phyloP scores from a whole-genome alignment of 1,140 invertebrate species.

The Nasonia vitripennis region DNA sequence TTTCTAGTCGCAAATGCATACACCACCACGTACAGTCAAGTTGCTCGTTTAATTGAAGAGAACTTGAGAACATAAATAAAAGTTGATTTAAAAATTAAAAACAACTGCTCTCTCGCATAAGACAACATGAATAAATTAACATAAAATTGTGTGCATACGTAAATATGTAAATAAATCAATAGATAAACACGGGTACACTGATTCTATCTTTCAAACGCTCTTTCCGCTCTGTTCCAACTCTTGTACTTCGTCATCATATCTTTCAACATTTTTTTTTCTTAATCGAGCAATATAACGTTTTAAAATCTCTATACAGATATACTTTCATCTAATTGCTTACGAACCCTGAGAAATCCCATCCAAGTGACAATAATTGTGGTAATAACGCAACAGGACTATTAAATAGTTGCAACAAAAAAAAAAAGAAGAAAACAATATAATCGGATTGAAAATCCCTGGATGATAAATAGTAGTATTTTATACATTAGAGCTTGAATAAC shows the following conservation, averaged over 20 bases:
- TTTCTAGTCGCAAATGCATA: background rate
- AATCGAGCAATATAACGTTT: conserved; percentile 26
- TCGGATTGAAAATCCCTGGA: conserved; percentile 9
- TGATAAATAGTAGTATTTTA: conserved; percentile 28
- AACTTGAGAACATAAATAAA: background rate
- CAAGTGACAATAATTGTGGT: conserved; percentile 8
- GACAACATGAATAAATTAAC: conserved; percentile 15
- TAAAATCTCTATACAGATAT: conserved; percentile 34
- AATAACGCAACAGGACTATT: conserved; percentile 7
- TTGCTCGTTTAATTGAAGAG: background rate
- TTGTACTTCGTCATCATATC: conserved; percentile 26
- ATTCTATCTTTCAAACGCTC: conserved; percentile 11
- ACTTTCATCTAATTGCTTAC: conserved; percentile 41
- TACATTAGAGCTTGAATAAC: conserved; percentile 14
- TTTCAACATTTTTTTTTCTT: conserved; percentile 16
- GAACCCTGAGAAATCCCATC: conserved; percentile 31
- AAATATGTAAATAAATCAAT: background rate
- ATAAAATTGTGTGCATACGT: background rate
- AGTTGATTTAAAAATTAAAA: conserved; percentile 1
- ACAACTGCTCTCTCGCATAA: background rate
- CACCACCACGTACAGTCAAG: background rate
- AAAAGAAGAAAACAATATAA: conserved; percentile 15
- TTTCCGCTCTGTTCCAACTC: conserved; percentile 29
- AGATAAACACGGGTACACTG: conserved; percentile 1
- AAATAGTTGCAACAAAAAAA: background rate